A percentile compares a stretch with the other conserved stretches of the same genome.
Conservation (phyloP, 2,113 vertebrate genomes). For the Equus quagga region DNA sequence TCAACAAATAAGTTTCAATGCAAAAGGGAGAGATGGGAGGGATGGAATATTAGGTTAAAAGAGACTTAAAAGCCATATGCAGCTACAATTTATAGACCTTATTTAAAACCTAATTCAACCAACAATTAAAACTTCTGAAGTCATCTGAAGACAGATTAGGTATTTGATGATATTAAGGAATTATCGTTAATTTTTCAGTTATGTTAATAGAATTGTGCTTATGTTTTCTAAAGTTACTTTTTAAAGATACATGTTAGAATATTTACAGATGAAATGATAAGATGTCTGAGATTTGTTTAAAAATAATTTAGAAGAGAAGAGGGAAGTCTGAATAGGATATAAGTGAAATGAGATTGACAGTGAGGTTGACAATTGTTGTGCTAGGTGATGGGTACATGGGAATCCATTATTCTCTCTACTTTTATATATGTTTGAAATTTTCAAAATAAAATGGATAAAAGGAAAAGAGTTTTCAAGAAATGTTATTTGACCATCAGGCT, state of each 20-base stretch:
- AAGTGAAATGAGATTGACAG: background rate
- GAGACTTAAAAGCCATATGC: background rate
- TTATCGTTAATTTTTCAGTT: background rate
- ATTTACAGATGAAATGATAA: background rate
- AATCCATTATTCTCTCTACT: background rate
- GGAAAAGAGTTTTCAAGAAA: background rate
- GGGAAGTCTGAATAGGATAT: background rate
- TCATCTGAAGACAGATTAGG: background rate
- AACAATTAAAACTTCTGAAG: background rate
- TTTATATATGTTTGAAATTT: background rate
- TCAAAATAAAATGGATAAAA: background rate
- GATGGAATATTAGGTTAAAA: background rate
- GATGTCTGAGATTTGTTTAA: background rate
- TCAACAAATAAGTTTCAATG: background rate
- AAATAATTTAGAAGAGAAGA: background rate
- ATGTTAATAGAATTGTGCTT: background rate
- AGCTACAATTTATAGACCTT: background rate
- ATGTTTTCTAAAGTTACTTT: background rate
- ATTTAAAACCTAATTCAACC: background rate
- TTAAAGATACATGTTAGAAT: background rate
- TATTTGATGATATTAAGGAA: background rate
- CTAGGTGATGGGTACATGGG: background rate
- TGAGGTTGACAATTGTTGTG: background rate
- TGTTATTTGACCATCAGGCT: background rate
- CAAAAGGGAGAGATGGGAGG: background rate